These are phyloP conservation scores for Onychostoma macrolepis DNA, from an alignment of 2,113 vertebrate species.

Conservation along the genomic window DNA sequence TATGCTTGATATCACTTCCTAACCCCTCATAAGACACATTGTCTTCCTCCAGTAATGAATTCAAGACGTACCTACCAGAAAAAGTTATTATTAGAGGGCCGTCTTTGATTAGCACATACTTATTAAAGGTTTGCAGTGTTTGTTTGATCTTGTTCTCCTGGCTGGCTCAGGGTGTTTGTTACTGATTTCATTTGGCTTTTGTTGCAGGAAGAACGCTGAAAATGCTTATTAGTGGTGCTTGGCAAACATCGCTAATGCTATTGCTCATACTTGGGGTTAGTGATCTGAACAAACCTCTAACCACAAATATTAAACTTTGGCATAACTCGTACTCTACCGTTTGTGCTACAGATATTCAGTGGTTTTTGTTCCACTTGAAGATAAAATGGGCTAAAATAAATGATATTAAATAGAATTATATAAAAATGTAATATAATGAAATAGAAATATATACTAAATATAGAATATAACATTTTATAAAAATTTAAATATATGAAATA, in stretches of 20 bases:
- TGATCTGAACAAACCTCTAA: not conserved
- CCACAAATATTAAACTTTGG: constrained; percentile 8
- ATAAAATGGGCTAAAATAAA: not conserved
- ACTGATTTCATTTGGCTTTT: not conserved
- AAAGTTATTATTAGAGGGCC: constrained; percentile 23
- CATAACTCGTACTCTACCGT: not conserved
- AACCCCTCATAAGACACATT: not conserved
- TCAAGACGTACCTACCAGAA: not conserved
- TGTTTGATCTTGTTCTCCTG: constrained; percentile 22
- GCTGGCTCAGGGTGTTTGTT: constrained; percentile 22
- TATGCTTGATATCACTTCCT: not conserved
- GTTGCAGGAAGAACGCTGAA: not conserved
- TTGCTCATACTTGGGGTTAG: not conserved
- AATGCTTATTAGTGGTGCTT: constrained; percentile 16
- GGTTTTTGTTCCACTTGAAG: not conserved
- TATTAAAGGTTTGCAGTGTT: constrained; percentile 31
- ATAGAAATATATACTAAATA: not conserved
- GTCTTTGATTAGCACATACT: constrained; percentile 23
- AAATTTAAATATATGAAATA: not conserved
- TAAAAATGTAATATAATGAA: not conserved
- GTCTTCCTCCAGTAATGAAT: not conserved
- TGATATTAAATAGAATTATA: not conserved
- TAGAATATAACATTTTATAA: no score
- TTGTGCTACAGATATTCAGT: not conserved
- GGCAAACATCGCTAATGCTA: not conserved